phyloP scores from a whole-genome alignment of 2,888 invertebrate genomes.

The Drosophila anomalata region DNA sequence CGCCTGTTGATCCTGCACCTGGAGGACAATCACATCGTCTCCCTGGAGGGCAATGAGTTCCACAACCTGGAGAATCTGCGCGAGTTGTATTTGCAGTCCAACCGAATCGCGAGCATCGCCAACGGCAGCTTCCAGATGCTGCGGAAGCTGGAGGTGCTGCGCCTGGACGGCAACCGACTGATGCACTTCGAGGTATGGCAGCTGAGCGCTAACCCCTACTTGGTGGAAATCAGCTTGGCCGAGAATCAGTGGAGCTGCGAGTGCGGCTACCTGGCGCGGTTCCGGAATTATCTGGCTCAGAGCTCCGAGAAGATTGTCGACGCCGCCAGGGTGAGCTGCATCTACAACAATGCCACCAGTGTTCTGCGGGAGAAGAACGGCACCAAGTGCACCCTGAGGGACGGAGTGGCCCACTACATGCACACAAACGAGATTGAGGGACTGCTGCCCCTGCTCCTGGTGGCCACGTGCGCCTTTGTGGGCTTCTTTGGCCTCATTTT shows the following conservation, averaged over 20 bases:
- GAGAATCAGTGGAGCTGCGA: conserved; percentile 96
- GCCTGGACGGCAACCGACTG: conserved; percentile 93
- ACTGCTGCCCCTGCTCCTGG: conserved; percentile 90
- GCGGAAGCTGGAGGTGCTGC: conserved; percentile 92
- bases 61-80: conserved; percentile 91
- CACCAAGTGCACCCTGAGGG: conserved; percentile 90
- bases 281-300: conserved; percentile 91
- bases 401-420: conserved; percentile 89
- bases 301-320: conserved; percentile 93
- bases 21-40: conserved; percentile 93
- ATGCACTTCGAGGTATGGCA: conserved; percentile 94
- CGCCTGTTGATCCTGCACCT: conserved; percentile 92
- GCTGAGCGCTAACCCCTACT: conserved; percentile 91
- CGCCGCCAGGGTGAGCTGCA: conserved; percentile 90
- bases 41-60: conserved; percentile 92
- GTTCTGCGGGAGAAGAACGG: conserved; percentile 91
- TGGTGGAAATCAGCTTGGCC: conserved; percentile 93
- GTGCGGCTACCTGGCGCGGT: conserved; percentile 92
- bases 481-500: conserved; percentile 91
- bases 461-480: conserved; percentile 91
- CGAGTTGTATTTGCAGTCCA: conserved; percentile 94
- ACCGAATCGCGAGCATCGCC: conserved; percentile 92
- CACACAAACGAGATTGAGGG: conserved; percentile 89
- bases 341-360: conserved; percentile 90
- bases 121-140: conserved; percentile 93